Base-by-base conservation (phyloP, 2,113 vertebrate species). In the Bubo blakistoni region DNA sequence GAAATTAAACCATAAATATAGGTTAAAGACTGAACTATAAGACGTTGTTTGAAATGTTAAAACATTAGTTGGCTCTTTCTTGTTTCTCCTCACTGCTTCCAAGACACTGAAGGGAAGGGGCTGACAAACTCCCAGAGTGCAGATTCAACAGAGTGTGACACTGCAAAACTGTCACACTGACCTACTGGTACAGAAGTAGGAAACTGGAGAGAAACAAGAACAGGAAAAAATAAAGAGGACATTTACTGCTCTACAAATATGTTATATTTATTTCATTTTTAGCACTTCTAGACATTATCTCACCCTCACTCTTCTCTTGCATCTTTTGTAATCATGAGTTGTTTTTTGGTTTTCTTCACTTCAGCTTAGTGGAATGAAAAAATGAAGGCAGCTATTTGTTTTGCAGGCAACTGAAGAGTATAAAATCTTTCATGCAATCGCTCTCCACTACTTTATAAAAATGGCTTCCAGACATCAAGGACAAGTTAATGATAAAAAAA, bases 1-100 rank as follows among this genome's bases (percentile, higher is more conserved):
- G 59, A 82, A 78, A 95, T 89, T 93, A 95, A 87, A 85, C 47
- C 81, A 74, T 59, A 96, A 97, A 95, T 90, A 84, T 84, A 38
- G 57, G 70, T 92, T 91, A 85, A 89, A 96, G 87, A 94, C 52
- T 49, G 70, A 82, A 94, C 2, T 16, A 51, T 51, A 89, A 79
- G n/a, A 89, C 46, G 72, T 13, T 85, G 61, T 82, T 80, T 92
- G 81, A 94, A 95, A 92, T 82, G 55, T 58, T 73, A 58, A 82
- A 95, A 80, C n/a, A 42, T 11, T 36, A 70, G 19, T 24, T 73
- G 38, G 18, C n/a, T 57, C 46, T 17, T 86, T 67, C 52, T 85
- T 5, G 0, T 20, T 89, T 57, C 26, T 78, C 47, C 24, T 93
- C 73, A 20, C 19, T 59, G 69, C n/a, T 81, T 70, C 70, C 61